These are phyloP conservation scores for Lasioglossum oenotherae DNA, from an alignment of 2,888 invertebrate genomes.

Conservation along the genomic window DNA sequence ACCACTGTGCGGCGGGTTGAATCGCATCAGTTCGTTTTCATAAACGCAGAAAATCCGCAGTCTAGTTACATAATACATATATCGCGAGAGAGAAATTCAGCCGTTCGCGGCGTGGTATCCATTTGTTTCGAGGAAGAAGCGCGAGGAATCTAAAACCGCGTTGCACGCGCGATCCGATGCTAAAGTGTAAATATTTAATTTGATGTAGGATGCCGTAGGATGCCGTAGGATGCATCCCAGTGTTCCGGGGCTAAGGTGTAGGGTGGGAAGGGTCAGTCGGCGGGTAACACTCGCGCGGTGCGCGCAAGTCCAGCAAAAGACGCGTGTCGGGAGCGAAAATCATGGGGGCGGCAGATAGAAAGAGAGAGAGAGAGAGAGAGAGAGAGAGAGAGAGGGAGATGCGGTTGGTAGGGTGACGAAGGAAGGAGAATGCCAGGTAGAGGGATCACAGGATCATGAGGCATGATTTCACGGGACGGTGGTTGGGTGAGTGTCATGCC, in stretches of 20 bases:
- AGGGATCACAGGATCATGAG: slow-evolving; percentile 75
- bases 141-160: neutral
- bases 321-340: slow-evolving; percentile 46
- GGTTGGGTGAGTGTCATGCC: slow-evolving; percentile 80
- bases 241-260: neutral
- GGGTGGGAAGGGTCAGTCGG: slow-evolving; percentile 5
- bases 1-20: neutral
- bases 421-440: slow-evolving; percentile 37
- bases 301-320: slow-evolving; percentile 34
- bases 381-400: neutral
- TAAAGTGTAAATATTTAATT: slow-evolving; percentile 1
- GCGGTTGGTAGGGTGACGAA: slow-evolving; percentile 39
- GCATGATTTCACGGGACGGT: slow-evolving; percentile 82
- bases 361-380: neutral
- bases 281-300: slow-evolving; percentile 21
- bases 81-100: neutral
- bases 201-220: neutral
- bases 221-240: neutral
- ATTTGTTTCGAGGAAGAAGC: neutral
- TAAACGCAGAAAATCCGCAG: neutral
- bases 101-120: neutral
- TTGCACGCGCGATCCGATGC: slow-evolving; percentile 1
- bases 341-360: slow-evolving; percentile 23
- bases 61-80: neutral
- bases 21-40: neutral